Base-by-base conservation (phyloP, 1,140 invertebrate genomes). In the Campoletis sonorensis region DNA sequence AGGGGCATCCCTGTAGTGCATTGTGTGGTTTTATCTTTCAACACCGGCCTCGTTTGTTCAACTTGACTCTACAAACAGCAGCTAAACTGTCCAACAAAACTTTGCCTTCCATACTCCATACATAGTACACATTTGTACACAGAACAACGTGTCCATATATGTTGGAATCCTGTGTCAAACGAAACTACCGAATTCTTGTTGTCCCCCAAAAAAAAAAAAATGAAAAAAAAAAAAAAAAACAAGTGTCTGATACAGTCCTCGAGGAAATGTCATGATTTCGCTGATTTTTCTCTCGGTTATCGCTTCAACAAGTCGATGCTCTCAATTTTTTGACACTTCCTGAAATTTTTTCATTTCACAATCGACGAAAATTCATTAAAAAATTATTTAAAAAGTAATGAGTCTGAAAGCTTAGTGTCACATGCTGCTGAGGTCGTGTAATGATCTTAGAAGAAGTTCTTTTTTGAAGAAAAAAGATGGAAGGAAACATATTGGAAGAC, bases 21-120 rank as follows among this genome's bases (percentile, higher is more conserved):
- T 88, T 88, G 87, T 88, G 87, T 81, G 86, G 87, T 88, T 88
- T 88, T 88, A 88, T 88, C 87, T 88, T 87, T 88, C 87, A 88
- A 88, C 87, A 78, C 76, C 67, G 85, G 86, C 73, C 84, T 86
- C 85, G 86, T 88, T 88, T 86, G 85, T 87, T 82, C 86, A 80
- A 86, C 84, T 79, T 82, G 85, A 85, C 84, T 84, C 85, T 83
- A 11, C 40, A 23, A 58, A 85, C 51, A 8, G 71, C 82, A 78
- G 30, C 30, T n/a, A 4, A n/a, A 37, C 15, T 21, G 1, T 75
- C 16, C 30, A 11, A 15, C 10, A 45, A 75, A 27, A 49, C 11
- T 51, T 30, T 13, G n/a, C 11, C 23, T 23, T 54, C 72, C 18
- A n/a, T 13, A 16, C 8, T 49, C 23, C 67, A 45, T 45, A 45